Evolutionary conservation across 2,888 invertebrate species (phyloP), one percentile per base, ranked within the genome.

Genomic region (Rhagonycha fulva): DNA sequence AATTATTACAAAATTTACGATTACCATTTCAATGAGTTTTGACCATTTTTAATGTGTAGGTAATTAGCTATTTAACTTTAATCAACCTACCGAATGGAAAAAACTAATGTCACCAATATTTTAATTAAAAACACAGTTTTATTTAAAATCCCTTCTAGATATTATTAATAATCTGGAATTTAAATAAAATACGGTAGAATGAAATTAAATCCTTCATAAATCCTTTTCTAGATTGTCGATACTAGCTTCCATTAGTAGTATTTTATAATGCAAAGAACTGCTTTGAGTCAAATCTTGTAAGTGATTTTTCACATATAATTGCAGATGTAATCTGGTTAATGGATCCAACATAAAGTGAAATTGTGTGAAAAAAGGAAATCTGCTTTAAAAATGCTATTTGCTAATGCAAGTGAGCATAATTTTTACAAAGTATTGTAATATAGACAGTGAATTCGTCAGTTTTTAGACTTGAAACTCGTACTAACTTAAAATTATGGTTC

Each of bases 221-320:
- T 47, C 47, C 47, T 47, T 47, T 47, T n/a, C 47, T 47, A 47
- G 47, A 47, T n/a, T 47, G n/a, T 47, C 47, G 47, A 47, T 47
- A 47, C 47, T n/a, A 47, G 47, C 47, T 47, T 47, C 47, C 47
- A 47, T 47, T n/a, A 47, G 47, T 47, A 47, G 47, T 47, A 47
- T 47, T 47, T 47, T 47, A 47, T 47, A 47, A 47, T 47, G 47
- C 47, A 2, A n/a, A 47, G n/a, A 47, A 47, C n/a, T 47, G 47
- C 47, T 47, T 47, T n/a, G 47, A 47, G n/a, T n/a, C 47, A 47
- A 47, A 47, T 47, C 47, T 47, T 9, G n/a, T 47, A 47, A 47
- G 47, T 47, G 79, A 82, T 83, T 83, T 79, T 80, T 70, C 81
- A 79, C 80, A 81, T 74, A 82, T 82, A 82, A 83, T 82, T 82